A percentile compares a stretch with the other conserved stretches of the same genome.
phyloP scores from a whole-genome alignment of 2,113 vertebrate genomes.

The Zingel zingel region DNA sequence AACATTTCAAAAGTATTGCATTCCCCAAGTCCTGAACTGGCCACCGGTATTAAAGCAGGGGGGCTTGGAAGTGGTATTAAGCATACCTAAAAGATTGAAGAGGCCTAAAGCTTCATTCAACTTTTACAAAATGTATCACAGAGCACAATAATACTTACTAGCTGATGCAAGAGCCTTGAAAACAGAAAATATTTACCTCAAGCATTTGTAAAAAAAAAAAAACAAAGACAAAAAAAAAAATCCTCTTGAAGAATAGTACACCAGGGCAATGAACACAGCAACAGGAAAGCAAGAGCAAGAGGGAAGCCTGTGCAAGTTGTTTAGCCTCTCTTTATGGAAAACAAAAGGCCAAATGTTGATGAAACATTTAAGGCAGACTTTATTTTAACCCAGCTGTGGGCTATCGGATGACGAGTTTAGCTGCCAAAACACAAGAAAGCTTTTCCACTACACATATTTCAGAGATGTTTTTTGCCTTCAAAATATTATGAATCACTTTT shows the following conservation, averaged over 20 bases:
- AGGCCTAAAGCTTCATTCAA: constrained; percentile 54
- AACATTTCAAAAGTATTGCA: constrained; percentile 67
- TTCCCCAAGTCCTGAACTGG: constrained; percentile 21
- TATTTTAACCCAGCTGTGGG: constrained; percentile 49
- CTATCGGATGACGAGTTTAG: constrained; percentile 26
- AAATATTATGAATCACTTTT: constrained; percentile 13
- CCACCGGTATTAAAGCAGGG: constrained; percentile 29
- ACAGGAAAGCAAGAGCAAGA: constrained; percentile 30
- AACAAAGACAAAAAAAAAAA: constrained; percentile 32
- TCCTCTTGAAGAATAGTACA: constrained; percentile 56
- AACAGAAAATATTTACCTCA: constrained; percentile 77
- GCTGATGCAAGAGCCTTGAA: constrained; percentile 79
- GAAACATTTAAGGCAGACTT: constrained; percentile 67
- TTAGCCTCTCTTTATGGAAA: constrained; percentile 52
- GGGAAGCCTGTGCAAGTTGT: constrained; percentile 4
- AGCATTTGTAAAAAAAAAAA: constrained; percentile 58
- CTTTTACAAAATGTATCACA: constrained; percentile 73
- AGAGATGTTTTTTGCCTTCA: constrained; percentile 11
- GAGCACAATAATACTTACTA: constrained; percentile 67
- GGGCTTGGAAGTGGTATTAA: constrained; percentile 34
- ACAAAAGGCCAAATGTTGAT: constrained; percentile 62
- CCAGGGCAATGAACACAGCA: constrained; percentile 37
- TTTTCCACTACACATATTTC: constrained; percentile 18
- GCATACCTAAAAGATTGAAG: constrained; percentile 57
- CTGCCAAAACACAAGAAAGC: constrained; percentile 42